Evolutionary conservation across 2,113 vertebrate genomes (phyloP), one percentile per base, ranked within the genome.

Genomic region (Percopsis transmontana): DNA sequence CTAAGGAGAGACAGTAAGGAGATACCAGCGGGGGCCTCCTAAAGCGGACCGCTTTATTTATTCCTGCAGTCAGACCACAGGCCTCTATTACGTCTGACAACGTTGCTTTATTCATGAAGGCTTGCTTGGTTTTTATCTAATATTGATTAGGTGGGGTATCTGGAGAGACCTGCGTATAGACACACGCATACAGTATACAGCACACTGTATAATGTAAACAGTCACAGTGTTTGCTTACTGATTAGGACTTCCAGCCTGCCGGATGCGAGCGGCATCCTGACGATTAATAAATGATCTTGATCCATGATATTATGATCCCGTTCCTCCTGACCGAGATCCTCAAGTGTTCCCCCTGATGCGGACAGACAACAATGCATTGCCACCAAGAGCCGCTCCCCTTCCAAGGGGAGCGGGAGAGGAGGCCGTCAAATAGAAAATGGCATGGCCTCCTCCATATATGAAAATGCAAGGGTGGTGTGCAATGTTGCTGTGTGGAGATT

Each of bases 401-500:
- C 57, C 55, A 59, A 66, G 16, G 56, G 21, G 13, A 15, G 5
- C 11, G 18, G 38, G 11, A 64, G 57, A 38, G 61, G 48, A 38
- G 27, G 13, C 38, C 48, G 60, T 59, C 42, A 63, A 74, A 64
- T 48, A 59, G 24, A 75, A 77, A 72, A 68, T 10, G 41, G 53
- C 66, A 40, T 33, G 27, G 3, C 27, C 27, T 33, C 20, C 20
- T 58, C 24, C n/a, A 2, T 38, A 58, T 27, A 63, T 33, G 19
- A 19, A 74, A 72, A 59, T 66, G 75, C 56, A 66, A 27, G 44
- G 62, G 57, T 51, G 53, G 82, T 64, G 61, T 66, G 18, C 77
- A 59, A 51, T 86, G 83, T 80, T 81, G 57, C 71, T 27, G 48
- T 48, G 70, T 81, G 79, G 84, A 89, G 90, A 89, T 87, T 87